Evolutionary conservation across 2,888 invertebrate species (phyloP).

Genomic region (Philaethria dido): DNA sequence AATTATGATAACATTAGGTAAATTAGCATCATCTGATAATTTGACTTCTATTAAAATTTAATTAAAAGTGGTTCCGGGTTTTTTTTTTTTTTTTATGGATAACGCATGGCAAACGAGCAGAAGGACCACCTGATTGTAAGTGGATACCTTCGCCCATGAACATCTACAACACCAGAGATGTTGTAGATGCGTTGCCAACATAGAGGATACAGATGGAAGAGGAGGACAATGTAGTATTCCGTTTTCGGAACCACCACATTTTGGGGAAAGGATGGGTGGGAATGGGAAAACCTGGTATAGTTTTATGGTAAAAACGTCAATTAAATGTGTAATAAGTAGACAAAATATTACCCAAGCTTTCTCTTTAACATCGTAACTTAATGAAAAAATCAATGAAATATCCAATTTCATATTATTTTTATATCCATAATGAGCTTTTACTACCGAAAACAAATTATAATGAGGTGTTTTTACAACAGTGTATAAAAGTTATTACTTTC

Average conservation of each 20-base stretch:
- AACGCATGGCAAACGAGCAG: no score
- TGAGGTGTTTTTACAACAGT: conserved; percentile 20
- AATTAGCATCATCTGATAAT: conserved; percentile 20
- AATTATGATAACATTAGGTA: conserved; percentile 50
- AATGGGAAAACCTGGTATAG: no score
- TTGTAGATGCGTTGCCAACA: no score
- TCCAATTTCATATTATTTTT: conserved; percentile 17
- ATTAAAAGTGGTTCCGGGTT: conserved; percentile 19
- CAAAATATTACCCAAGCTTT: conserved; percentile 29
- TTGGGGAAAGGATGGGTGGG: no score
- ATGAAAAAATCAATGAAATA: conserved; percentile 23
- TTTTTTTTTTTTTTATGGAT: no score
- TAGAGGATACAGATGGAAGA: no score
- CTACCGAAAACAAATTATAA: conserved; percentile 29
- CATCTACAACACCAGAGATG: no score
- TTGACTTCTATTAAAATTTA: conserved; percentile 24
- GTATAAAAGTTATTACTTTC: conserved; percentile 4
- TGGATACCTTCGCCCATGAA: no score
- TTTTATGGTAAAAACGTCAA: conserved; percentile 32
- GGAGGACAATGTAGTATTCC: no score
- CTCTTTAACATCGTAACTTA: conserved; percentile 23
- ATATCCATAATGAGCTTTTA: conserved; percentile 17
- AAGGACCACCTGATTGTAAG: no score
- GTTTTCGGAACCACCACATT: no score
- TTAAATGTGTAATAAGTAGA: conserved; percentile 29